Base-by-base conservation (phyloP, 2,797 vertebrate species). In the Phrynocephalus forsythii region DNA sequence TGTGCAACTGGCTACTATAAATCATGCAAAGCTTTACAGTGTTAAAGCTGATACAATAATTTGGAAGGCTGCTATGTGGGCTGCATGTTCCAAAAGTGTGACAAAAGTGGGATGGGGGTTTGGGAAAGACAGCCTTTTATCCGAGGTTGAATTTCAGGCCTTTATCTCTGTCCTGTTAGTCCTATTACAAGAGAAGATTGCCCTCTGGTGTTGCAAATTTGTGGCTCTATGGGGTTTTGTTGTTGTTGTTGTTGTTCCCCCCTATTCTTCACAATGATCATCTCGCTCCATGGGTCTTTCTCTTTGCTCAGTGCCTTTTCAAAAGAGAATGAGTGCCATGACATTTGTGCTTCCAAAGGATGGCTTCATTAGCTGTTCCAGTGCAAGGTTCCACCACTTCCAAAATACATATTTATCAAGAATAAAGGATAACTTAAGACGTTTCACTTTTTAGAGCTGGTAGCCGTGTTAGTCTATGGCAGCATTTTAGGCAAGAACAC, bases 191-290 rank as follows among this genome's bases (percentile, higher is more conserved):
- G 91, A 94, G 90, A 95, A 95, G 86, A 95, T 94, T 93, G 94
- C 93, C 94, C 94, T 95, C 94, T 96, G 90, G 90, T 95, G 92
- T 94, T 94, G 88, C 88, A 94, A 90, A 50, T 63, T 24, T 90
- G 77, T 88, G 69, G 72, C 52, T 91, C 82, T 82, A 87, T 82
- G 85, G 72, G 79, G 6, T 48, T 26, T 6, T 28, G 8, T 48
- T 20, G 38, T 44, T 44, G 3, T 44, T 44, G 38, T 44, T 44
- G 3, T 44, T 5, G 1, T 71, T 26, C 22, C 6, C 24, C 18
- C 30, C 52, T 28, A 18, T 15, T 50, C 66, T 82, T 26, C 3
- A 18, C 1, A 33, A 2, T 71, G 13, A 84, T 85, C 30, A 30
- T 79, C 79, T 81, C 48, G 83, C 48, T 76, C 6, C 28, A 5